Evolutionary conservation across 2,888 invertebrate species (phyloP), one percentile per base, ranked within the genome.

Genomic region (Diaprepes abbreviatus): DNA sequence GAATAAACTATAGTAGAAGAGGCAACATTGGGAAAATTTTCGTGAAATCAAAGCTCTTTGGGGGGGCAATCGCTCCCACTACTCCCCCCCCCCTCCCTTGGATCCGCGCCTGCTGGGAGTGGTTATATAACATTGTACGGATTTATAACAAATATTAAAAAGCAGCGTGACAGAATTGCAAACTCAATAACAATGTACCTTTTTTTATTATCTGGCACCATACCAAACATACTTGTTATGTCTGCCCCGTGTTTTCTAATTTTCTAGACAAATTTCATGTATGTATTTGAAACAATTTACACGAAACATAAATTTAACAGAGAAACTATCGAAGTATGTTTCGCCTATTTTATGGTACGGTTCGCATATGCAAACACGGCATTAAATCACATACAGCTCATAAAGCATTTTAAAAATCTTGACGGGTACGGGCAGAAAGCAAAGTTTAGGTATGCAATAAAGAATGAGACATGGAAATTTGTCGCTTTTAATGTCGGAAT

Each of bases 321-420:
- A 73, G 72, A 72, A 76, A 76, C 78, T 74, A 74, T 75, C 74
- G 75, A 75, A 75, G 75, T 75, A 76, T 77, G 77, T 75, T 78
- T 76, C 74, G 74, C 72, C 70, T 71, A 64, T 74, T 73, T 75
- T 75, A 70, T 73, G 69, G 71, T 66, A 74, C 64, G 73, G 73
- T 73, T 63, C 73, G 70, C 75, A 75, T 77, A 77, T 77, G 76
- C 77, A 77, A 77, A 78, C 77, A 76, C 63, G 59, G 70, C 72
- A 66, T 73, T 78, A 76, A 78, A 78, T 78, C 78, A 78, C 75
- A 73, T 67, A 73, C 78, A 75, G 74, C 64, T 74, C 77, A 78
- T 78, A 76, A 78, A 78, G 74, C 78, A 77, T 77, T 74, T 73
- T 71, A 71, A 75, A 68, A 71, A 74, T 74, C 73, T 71, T 69